Conservation (phyloP, 2,888 invertebrate species). For the Ariolimax columbianus region DNA sequence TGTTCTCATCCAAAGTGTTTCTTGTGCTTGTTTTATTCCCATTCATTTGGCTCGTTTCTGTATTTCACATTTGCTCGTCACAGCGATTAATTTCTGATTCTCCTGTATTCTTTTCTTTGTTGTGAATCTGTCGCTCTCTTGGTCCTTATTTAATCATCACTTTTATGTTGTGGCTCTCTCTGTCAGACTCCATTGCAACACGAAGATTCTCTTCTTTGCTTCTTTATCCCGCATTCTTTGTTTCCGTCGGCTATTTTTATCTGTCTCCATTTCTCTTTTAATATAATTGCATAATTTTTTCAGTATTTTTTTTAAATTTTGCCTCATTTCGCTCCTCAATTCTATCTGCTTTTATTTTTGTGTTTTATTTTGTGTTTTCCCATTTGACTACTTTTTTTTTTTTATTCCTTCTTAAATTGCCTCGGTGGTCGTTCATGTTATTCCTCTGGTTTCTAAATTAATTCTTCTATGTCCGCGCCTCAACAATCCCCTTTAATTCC, state of each 20-base stretch:
- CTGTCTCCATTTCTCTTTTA: conserved; percentile 12
- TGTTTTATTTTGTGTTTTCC: background rate
- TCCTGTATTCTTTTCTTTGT: background rate
- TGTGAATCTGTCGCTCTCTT: background rate
- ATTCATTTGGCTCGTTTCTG: background rate
- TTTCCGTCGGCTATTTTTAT: conserved; percentile 3
- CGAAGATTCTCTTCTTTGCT: background rate
- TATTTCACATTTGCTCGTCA: background rate
- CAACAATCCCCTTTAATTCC: conserved; percentile 17
- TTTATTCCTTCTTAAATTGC: background rate
- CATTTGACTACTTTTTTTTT: background rate
- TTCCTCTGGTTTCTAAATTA: conserved; percentile 26
- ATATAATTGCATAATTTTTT: conserved; percentile 5
- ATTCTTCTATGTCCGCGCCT: background rate
- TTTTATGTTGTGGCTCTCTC: conserved; percentile 2
- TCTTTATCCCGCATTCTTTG: background rate
- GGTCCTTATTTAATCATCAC: background rate
- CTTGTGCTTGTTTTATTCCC: background rate
- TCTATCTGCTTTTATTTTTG: conserved; percentile 11
- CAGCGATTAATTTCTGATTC: background rate
- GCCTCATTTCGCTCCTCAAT: background rate
- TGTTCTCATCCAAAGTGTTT: background rate
- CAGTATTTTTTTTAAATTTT: background rate
- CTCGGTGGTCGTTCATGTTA: background rate
- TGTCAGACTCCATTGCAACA: conserved; percentile 10